phyloP scores from a whole-genome alignment of 2,888 invertebrate species.

The Psococerastis gibbosa region DNA sequence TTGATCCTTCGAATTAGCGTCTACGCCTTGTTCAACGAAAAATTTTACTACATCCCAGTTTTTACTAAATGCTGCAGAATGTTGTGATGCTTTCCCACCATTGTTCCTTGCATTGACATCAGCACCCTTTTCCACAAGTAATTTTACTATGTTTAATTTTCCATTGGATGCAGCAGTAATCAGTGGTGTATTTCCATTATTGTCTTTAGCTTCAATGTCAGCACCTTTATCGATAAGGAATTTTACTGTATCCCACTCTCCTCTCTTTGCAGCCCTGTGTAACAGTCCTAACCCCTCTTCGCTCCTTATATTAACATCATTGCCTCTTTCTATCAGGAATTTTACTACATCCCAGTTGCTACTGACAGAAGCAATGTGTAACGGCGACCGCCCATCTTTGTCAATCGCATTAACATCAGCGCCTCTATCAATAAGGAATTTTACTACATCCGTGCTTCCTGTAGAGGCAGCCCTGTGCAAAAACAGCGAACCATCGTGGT shows the following conservation, averaged over 20 bases:
- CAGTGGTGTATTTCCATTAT: not conserved
- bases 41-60: conserved; percentile 2
- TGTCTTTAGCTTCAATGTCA: not conserved
- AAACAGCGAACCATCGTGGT: not conserved
- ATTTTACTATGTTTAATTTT: not conserved
- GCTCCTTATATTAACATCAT: not conserved
- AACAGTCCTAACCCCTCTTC: not conserved
- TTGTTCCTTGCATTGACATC: conserved; percentile 4
- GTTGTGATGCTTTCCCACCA: not conserved
- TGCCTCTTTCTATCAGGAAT: not conserved
- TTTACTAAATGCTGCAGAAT: conserved; percentile 6
- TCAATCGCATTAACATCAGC: conserved; percentile 5
- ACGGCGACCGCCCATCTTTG: not conserved
- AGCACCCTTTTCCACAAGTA: conserved; percentile 2
- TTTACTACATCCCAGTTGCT: not conserved
- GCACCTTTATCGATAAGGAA: not conserved
- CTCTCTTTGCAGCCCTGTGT: not conserved
- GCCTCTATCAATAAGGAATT: not conserved
- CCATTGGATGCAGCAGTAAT: not conserved
- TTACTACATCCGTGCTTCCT: not conserved
- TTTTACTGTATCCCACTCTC: not conserved
- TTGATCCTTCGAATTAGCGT: too few species aligned
- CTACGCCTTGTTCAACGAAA: conserved; percentile 5
- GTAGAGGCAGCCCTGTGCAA: not conserved
- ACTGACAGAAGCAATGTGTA: not conserved